These are phyloP conservation scores for Junco hyemalis DNA, from an alignment of 2,113 vertebrate species.

Conservation along the genomic window DNA sequence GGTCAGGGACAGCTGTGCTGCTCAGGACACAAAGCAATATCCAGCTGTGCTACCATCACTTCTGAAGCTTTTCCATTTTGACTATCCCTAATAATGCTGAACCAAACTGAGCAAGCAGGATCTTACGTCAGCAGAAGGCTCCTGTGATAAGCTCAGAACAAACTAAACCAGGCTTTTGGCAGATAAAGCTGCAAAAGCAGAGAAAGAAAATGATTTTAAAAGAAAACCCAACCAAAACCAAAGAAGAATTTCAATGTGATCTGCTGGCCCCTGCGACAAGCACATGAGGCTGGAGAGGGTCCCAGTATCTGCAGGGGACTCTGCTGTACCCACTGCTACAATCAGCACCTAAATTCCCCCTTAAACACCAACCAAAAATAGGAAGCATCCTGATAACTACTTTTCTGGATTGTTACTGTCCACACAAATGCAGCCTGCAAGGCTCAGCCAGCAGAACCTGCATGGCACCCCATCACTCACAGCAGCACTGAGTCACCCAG, in stretches of 20 bases:
- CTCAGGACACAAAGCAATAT: neutral
- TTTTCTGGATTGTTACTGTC: neutral
- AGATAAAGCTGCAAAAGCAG: neutral
- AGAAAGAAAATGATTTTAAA: neutral
- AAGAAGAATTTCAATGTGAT: neutral
- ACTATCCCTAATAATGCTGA: neutral
- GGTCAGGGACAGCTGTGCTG: neutral
- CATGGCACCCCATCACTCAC: rapidly evolving
- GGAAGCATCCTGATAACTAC: neutral
- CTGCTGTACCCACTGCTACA: neutral
- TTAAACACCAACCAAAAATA: neutral
- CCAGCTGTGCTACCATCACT: neutral
- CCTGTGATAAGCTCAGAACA: neutral
- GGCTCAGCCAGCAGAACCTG: neutral
- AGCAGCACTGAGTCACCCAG: neutral
- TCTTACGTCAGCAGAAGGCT: neutral
- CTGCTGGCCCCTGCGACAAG: neutral
- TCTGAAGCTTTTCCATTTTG: neutral
- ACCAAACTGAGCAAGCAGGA: neutral
- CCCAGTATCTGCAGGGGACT: neutral
- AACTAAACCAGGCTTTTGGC: neutral
- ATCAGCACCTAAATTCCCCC: neutral
- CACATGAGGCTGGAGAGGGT: neutral
- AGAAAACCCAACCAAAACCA: neutral
- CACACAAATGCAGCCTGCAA: neutral